phyloP scores from a whole-genome alignment of 2,113 vertebrate genomes.

The Castor canadensis region DNA sequence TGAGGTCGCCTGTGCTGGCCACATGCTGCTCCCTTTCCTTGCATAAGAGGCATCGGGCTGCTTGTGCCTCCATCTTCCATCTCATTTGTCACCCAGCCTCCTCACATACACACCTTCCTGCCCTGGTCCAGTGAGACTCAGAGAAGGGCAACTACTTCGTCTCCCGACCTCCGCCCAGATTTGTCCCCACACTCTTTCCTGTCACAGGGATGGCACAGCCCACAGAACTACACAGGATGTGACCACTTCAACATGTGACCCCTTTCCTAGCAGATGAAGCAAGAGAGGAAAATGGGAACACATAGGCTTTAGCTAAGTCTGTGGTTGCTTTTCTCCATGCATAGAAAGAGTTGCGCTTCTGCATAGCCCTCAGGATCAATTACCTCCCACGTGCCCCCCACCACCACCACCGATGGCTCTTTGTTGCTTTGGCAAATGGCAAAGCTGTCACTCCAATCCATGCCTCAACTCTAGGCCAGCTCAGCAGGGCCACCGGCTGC shows the following conservation, averaged over 20 bases:
- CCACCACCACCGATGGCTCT: no score
- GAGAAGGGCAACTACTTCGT: background rate
- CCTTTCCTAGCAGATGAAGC: background rate
- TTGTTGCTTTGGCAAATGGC: background rate
- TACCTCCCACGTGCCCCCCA: no score
- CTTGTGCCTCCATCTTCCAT: background rate
- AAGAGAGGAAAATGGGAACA: background rate
- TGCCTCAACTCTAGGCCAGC: background rate
- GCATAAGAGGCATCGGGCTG: background rate
- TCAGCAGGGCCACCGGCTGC: background rate
- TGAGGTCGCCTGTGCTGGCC: background rate
- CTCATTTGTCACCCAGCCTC: background rate
- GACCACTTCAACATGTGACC: background rate
- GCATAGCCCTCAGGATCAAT: background rate
- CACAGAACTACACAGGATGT: rapidly evolving
- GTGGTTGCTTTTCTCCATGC: background rate
- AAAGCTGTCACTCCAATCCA: background rate
- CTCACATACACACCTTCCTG: background rate
- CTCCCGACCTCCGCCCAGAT: background rate
- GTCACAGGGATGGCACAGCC: no score
- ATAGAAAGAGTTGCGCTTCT: background rate
- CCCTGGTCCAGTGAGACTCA: background rate
- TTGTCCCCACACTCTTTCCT: background rate
- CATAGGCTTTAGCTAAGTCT: background rate
- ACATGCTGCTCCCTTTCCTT: background rate